A percentile compares a stretch with the other conserved stretches of the same genome.
Evolutionary conservation across 2,888 invertebrate genomes (phyloP).

Genomic region (Pomacea canaliculata): DNA sequence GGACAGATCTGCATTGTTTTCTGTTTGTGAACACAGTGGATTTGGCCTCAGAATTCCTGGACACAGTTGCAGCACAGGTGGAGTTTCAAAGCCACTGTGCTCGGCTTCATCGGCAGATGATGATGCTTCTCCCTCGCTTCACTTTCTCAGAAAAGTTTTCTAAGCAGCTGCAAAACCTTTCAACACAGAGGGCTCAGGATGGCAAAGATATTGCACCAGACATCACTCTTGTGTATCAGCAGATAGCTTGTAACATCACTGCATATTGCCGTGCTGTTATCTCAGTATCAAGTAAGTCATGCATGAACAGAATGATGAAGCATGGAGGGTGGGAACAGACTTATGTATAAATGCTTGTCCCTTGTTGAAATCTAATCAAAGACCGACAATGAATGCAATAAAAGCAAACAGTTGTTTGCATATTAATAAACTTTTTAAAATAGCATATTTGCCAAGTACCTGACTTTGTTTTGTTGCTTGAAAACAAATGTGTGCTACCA

Average conservation of each 20-base stretch:
- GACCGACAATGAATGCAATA: no score
- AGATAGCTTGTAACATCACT: constrained; percentile 64
- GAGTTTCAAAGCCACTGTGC: constrained; percentile 69
- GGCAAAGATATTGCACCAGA: constrained; percentile 46
- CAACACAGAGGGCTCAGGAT: constrained; percentile 31
- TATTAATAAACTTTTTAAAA: no score
- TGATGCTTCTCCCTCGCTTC: constrained; percentile 82
- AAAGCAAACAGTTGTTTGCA: no score
- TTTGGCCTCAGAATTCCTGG: constrained; percentile 40
- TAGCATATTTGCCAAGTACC: background rate
- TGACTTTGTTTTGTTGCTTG: background rate
- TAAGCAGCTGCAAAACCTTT: constrained; percentile 55
- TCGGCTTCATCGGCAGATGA: constrained; percentile 81
- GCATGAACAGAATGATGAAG: no score
- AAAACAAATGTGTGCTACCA: background rate
- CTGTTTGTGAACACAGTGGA: constrained; percentile 33
- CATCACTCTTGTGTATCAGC: constrained; percentile 56
- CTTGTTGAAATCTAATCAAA: no score
- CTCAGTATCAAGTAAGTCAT: constrained; percentile 51
- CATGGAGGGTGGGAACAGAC: no score
- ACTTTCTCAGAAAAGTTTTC: constrained; percentile 56
- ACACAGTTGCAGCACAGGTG: constrained; percentile 53
- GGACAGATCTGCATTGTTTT: no score
- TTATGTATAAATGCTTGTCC: no score
- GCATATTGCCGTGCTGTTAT: constrained; percentile 63